phyloP scores from a whole-genome alignment of 92 coral and sea anemone species.

The Paramuricea clavata region DNA sequence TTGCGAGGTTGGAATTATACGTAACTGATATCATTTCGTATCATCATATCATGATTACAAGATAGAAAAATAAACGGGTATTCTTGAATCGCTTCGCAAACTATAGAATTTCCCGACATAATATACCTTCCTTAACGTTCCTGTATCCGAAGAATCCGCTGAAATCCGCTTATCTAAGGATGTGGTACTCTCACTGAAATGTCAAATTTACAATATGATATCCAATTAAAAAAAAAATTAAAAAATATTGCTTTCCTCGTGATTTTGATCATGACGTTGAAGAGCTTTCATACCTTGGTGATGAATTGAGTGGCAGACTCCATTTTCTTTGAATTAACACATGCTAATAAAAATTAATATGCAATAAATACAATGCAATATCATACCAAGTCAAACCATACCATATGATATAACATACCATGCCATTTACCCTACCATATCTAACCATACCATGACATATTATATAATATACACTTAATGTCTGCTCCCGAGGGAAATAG shows the following conservation, averaged over 20 bases:
- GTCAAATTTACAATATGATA: neutral
- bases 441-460: too few relatives aligned
- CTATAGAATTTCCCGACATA: neutral
- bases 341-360: conserved; percentile 19
- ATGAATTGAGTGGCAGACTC: conserved; percentile 12
- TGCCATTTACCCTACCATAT: too few relatives aligned
- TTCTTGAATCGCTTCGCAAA: too few relatives aligned
- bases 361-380: neutral
- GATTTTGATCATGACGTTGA: neutral
- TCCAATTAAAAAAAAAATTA: neutral
- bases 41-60: too few relatives aligned
- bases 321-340: conserved; percentile 32
- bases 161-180: neutral
- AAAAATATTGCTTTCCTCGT: neutral
- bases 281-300: conserved; percentile 5
- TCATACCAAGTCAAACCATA: neutral
- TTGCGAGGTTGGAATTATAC: too few relatives aligned
- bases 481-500: too few relatives aligned
- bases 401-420: too few relatives aligned
- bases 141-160: conserved; percentile 1
- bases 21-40: too few relatives aligned
- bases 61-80: too few relatives aligned
- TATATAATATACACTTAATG: too few relatives aligned
- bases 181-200: conserved; percentile 9
- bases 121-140: conserved; percentile 2